phyloP scores from a whole-genome alignment of 2,113 vertebrate species.

The Cephalopterus ornatus region DNA sequence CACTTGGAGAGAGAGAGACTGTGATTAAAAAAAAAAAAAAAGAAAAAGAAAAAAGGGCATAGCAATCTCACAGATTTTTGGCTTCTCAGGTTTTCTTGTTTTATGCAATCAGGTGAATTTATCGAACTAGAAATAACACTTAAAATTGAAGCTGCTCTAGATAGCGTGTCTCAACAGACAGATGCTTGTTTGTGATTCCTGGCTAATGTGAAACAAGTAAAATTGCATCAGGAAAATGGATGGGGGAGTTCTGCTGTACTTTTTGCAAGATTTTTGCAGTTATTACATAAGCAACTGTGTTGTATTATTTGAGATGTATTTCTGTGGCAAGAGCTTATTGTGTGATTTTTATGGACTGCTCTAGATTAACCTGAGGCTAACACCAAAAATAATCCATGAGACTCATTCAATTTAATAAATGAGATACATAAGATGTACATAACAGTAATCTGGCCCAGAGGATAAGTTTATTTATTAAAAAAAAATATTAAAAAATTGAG shows the following conservation, averaged over 20 bases:
- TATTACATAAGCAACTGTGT: fast-evolving
- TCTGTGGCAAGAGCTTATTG: neutral
- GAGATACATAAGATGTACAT: neutral
- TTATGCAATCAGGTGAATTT: neutral
- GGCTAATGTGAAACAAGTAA: neutral
- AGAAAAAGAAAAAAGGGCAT: neutral
- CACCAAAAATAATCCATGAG: neutral
- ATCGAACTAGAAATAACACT: neutral
- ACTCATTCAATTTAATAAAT: neutral
- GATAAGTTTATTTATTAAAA: neutral
- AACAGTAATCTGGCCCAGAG: neutral
- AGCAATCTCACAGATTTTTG: neutral
- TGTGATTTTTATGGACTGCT: neutral
- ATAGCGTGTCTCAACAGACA: neutral
- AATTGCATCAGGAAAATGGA: neutral
- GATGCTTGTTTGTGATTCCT: neutral
- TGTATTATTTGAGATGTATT: neutral
- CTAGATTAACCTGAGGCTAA: neutral
- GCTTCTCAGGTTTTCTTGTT: neutral
- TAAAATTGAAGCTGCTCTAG: neutral
- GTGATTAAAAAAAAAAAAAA: neutral
- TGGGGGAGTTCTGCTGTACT: neutral
- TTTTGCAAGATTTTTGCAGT: neutral
- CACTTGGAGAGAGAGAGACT: neutral
- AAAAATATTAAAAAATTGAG: neutral